These are phyloP conservation scores for Thalassoma bifasciatum DNA, from an alignment of 2,113 vertebrate species.

Conservation along the genomic window DNA sequence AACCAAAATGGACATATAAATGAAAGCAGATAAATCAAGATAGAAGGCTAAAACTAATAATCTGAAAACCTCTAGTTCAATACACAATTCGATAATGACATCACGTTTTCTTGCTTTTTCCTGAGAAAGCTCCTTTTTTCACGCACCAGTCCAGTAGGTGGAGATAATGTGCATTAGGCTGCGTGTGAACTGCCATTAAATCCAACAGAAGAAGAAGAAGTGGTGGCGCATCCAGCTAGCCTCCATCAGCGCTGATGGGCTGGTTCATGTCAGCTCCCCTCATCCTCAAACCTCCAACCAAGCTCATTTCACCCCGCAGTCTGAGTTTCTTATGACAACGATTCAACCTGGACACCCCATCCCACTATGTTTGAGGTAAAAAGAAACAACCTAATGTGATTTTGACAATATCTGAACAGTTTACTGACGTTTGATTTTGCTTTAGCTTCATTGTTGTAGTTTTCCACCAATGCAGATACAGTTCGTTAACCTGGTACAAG, in stretches of 20 bases:
- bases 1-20: too few species aligned
- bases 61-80: too few species aligned
- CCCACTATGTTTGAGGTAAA: slow-evolving; percentile 71
- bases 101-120: too few species aligned
- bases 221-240: slow-evolving; percentile 46
- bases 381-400: not conserved
- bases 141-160: slow-evolving; percentile 23
- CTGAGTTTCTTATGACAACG: slow-evolving; percentile 48
- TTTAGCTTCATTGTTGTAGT: slow-evolving; percentile 15
- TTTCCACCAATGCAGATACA: slow-evolving; percentile 5
- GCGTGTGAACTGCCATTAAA: not conserved
- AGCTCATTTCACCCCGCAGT: not conserved
- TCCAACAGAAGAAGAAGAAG: slow-evolving; percentile 25
- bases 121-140: too few species aligned
- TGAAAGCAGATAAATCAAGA: too few species aligned
- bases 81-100: too few species aligned
- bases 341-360: slow-evolving; percentile 14
- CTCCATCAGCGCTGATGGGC: not conserved
- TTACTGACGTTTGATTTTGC: not conserved
- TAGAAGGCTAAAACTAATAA: too few species aligned
- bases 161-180: not conserved
- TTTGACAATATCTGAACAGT: not conserved
- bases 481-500: not conserved
- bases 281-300: slow-evolving; percentile 18
- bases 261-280: slow-evolving; percentile 35